A percentile compares a stretch with the other conserved stretches of the same genome.
phyloP scores from a whole-genome alignment of 1,140 invertebrate genomes.

The Dufourea novaeangliae region DNA sequence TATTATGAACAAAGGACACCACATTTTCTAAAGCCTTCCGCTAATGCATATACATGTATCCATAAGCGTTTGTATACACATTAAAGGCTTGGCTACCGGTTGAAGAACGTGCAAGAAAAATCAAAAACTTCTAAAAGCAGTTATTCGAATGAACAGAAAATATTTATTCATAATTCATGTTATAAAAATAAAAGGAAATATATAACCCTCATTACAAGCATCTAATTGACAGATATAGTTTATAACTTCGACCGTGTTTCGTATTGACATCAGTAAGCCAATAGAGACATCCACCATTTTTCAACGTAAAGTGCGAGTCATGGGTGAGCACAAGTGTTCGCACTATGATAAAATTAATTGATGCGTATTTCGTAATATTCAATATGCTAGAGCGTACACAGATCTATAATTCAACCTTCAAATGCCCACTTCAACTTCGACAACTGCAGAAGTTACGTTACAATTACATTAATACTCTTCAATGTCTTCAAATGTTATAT shows the following conservation, averaged over 20 bases:
- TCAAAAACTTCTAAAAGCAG: not conserved
- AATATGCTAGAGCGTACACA: constrained; percentile 13
- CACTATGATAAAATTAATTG: constrained; percentile 29
- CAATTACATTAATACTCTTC: not conserved
- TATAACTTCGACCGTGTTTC: constrained; percentile 13
- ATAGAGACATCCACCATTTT: constrained; percentile 58
- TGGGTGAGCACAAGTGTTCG: constrained; percentile 7
- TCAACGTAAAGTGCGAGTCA: constrained; percentile 46
- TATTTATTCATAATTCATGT: not conserved
- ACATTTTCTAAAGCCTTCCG: constrained; percentile 52
- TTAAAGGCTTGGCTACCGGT: constrained; percentile 12
- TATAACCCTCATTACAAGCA: not conserved
- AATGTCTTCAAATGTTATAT: not conserved
- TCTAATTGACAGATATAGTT: constrained; percentile 16
- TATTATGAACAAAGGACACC: constrained; percentile 51
- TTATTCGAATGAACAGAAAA: not conserved
- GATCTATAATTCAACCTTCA: constrained; percentile 49
- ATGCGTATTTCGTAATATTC: constrained; percentile 44
- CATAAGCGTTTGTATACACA: not conserved
- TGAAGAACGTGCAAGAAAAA: constrained; percentile 2
- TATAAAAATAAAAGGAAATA: not conserved
- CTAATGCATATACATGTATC: not conserved
- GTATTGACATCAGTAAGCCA: constrained; percentile 31
- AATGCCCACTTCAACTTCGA: not conserved
- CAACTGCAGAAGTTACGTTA: not conserved